Evolutionary conservation across 2,797 vertebrate species (phyloP).

Genomic region (Thunnus albacares): DNA sequence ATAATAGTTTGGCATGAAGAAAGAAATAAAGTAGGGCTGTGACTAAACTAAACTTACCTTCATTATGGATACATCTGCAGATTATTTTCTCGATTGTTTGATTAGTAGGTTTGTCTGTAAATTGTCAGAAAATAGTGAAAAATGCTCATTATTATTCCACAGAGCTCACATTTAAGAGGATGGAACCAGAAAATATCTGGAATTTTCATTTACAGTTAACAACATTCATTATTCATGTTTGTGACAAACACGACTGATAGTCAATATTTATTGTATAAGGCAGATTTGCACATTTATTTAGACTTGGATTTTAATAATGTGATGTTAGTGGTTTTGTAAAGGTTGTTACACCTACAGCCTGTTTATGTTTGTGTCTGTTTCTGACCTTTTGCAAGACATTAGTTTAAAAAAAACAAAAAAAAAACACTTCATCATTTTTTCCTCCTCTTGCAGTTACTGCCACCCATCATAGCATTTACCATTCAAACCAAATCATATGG

Average conservation of each 20-base stretch:
- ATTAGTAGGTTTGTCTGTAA: too few relatives aligned
- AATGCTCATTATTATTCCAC: too few relatives aligned
- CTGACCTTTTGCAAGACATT: not conserved
- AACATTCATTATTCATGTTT: too few relatives aligned
- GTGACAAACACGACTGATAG: not conserved
- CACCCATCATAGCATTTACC: not conserved
- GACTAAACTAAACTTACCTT: too few relatives aligned
- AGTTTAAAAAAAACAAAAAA: not conserved
- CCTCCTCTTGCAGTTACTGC: not conserved
- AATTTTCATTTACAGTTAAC: too few relatives aligned
- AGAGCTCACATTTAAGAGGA: too few relatives aligned
- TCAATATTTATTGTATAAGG: not conserved
- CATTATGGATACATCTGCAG: too few relatives aligned
- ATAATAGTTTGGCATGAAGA: too few relatives aligned
- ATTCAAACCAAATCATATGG: not conserved
- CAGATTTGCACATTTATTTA: not conserved
- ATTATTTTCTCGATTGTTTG: too few relatives aligned
- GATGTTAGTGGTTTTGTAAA: not conserved
- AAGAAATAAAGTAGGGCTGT: too few relatives aligned
- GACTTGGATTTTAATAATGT: not conserved
- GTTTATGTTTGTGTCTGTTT: not conserved
- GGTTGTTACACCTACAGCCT: not conserved
- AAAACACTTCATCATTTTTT: not conserved
- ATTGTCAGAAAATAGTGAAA: too few relatives aligned
- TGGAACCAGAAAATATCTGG: too few relatives aligned